These are phyloP conservation scores for Rhagoletis pomonella DNA, from an alignment of 1,140 invertebrate species.

Conservation along the genomic window DNA sequence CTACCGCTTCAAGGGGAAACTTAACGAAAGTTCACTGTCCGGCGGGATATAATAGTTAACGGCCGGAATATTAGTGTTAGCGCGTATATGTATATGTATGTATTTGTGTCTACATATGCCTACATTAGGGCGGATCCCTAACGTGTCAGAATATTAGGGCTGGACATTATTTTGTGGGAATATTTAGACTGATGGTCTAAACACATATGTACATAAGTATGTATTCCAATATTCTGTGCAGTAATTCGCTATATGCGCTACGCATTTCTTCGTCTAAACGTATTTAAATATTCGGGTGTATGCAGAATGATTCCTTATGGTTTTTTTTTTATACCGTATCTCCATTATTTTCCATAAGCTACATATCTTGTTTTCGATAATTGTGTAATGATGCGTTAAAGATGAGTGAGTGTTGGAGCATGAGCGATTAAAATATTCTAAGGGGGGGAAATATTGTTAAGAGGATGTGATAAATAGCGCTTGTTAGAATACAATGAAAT, in stretches of 20 bases:
- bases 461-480: background rate
- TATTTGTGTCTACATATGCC: too few species aligned
- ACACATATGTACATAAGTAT: too few species aligned
- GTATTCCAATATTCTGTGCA: background rate
- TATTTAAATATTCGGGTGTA: background rate
- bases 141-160: too few species aligned
- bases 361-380: background rate
- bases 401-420: constrained; percentile 12
- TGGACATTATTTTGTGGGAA: too few species aligned
- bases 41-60: too few species aligned
- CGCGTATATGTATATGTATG: too few species aligned
- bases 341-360: background rate
- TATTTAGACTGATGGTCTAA: too few species aligned
- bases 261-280: background rate
- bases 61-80: too few species aligned
- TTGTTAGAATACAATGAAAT: too few species aligned
- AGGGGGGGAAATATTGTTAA: background rate
- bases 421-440: constrained; percentile 24
- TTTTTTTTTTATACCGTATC: background rate
- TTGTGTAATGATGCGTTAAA: constrained; percentile 46
- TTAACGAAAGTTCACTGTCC: too few species aligned
- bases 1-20: too few species aligned
- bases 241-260: background rate
- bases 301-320: background rate
- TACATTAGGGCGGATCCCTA: too few species aligned